Base-by-base conservation (phyloP, 2,113 vertebrate genomes). In the Pseudorectes ferrugineus region DNA sequence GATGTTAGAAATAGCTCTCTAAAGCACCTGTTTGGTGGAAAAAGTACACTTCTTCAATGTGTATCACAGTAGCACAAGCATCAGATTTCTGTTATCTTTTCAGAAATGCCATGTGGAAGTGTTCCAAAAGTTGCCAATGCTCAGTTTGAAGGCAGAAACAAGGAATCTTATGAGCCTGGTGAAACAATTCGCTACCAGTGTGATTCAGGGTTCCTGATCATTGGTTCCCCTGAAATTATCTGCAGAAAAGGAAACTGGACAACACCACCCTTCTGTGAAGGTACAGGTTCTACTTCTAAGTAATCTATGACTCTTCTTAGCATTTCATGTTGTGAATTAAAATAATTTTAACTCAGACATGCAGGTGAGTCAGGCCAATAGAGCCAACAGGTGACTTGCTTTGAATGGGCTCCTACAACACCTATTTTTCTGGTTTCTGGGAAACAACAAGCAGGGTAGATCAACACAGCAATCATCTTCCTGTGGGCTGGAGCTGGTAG, bases 201-300 rank as follows among this genome's bases (percentile, higher is more conserved):
- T 79, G 17, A 36, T 33, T 5, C 14, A 24, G 95, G 93, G 28
- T 96, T 92, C 58, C 48, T 14, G 48, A n/a, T 9, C 52, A 6
- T 18, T 52, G 95, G 74, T 28, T 1, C 26, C 14, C 93, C 93
- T 0, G 95, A 96, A 96, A 96, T 96, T 61, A 33, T 89, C 45
- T 96, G 96, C 93, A 92, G 78, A 85, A n/a, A 28, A 54, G 96
- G 96, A 67, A 97, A 92, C 0, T 97, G 97, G 97, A 86, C 94
- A 65, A 15, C 18, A 51, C 52, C 23, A 0, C 97, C 96, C 8
- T 16, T 40, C 52, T 97, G 96, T 74, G 15, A 95, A 36, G 95
- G 97, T 97, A 96, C 1, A 16, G 10, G 15, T 68, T 87, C 57
- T 72, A 11, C n/a, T 85, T 79, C n/a, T 29, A 33, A 59, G 25